These are phyloP conservation scores for Platycnemis pennipes DNA, from an alignment of 2,888 invertebrate species.

Conservation along the genomic window DNA sequence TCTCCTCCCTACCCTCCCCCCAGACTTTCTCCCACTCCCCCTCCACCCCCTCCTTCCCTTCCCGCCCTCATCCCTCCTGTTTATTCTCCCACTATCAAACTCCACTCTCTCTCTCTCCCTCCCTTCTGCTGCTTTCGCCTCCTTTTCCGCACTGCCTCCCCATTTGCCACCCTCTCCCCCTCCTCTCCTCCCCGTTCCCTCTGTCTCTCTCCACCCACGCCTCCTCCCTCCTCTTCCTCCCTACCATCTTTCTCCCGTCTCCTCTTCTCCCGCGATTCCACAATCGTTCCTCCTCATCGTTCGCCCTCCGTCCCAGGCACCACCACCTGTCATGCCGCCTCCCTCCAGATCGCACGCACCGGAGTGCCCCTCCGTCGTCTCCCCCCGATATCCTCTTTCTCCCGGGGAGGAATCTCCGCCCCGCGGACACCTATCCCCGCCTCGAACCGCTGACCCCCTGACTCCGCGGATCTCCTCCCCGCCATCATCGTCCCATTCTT, in stretches of 20 bases:
- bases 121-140: conserved; percentile 70
- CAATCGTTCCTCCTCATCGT: neutral
- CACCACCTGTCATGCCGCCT: neutral
- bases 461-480: neutral
- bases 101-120: conserved; percentile 70
- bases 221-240: neutral
- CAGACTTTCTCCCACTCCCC: conserved; percentile 58
- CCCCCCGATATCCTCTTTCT: too few relatives aligned
- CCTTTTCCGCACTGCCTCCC: conserved; percentile 59
- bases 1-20: neutral
- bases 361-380: neutral
- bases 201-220: neutral
- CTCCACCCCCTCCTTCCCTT: conserved; percentile 51
- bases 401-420: too few relatives aligned
- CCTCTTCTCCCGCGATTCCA: neutral
- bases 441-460: neutral
- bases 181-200: neutral
- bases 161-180: conserved; percentile 52
- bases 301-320: neutral
- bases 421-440: too few relatives aligned
- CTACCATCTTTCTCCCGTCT: conserved; percentile 44
- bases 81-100: conserved; percentile 44
- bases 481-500: too few relatives aligned
- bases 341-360: neutral
- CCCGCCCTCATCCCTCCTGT: conserved; percentile 18